Evolutionary conservation across 2,888 invertebrate species (phyloP).

Genomic region (Scaptomyza polygonia): DNA sequence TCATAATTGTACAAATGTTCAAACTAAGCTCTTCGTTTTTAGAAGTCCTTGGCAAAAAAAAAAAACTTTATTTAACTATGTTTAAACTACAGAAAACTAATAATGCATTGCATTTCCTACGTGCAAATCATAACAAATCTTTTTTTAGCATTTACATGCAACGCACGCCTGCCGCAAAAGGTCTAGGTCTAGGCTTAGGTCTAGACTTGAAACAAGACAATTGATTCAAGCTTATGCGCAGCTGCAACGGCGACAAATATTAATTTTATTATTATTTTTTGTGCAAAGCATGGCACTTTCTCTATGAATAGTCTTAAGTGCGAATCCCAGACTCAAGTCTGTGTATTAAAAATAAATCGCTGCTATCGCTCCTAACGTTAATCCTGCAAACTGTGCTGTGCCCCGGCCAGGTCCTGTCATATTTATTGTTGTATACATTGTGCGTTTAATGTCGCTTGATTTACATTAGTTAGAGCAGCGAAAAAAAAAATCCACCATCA

Average conservation of each 20-base stretch:
- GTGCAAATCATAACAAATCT: constrained; percentile 26
- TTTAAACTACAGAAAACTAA: not conserved
- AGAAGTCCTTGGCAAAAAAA: too few relatives aligned
- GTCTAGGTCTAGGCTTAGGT: not conserved
- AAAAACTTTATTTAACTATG: too few relatives aligned
- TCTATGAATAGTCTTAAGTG: constrained; percentile 6
- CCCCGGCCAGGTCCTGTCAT: constrained; percentile 29
- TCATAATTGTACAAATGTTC: too few relatives aligned
- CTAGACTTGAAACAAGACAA: constrained; percentile 4
- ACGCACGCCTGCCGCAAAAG: constrained; percentile 13
- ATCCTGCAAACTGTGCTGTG: constrained; percentile 28
- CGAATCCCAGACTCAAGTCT: not conserved
- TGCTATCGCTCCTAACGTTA: constrained; percentile 19
- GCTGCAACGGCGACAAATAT: constrained; percentile 57
- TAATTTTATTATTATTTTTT: constrained; percentile 47
- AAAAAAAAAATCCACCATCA: constrained; percentile 15
- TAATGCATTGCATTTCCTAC: not conserved
- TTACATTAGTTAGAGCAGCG: constrained; percentile 66
- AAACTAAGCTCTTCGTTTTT: too few relatives aligned
- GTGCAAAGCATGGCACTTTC: constrained; percentile 7
- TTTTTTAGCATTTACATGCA: constrained; percentile 30
- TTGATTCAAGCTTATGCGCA: constrained; percentile 26
- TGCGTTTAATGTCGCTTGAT: constrained; percentile 73
- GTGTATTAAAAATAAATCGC: constrained; percentile 39
- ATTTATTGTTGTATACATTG: constrained; percentile 67